Base-by-base conservation (phyloP, 2,113 vertebrate genomes). In the Tenebrosternarchus preto region DNA sequence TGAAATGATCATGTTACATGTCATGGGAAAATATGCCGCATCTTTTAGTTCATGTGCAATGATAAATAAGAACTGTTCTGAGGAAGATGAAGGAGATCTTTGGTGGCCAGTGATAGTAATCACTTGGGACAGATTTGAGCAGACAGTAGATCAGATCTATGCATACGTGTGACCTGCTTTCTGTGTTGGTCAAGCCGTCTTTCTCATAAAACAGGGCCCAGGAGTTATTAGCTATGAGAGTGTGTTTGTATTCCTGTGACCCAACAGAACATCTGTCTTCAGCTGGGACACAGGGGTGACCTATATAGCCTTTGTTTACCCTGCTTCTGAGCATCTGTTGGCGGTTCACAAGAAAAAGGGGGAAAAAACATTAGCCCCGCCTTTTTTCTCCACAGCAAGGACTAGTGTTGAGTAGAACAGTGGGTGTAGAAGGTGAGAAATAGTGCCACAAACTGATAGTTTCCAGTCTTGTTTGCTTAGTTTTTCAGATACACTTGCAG, bases 291-390 rank as follows among this genome's bases (percentile, higher is more conserved):
- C 17, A 64, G 33, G 17, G 63, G 77, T 70, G 39, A 68, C 78
- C 57, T 68, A 68, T 75, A 73, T 70, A 67, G 7, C 61, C 57
- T 80, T 81, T 61, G 71, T 73, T 84, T 84, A 83, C 50, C 22
- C 6, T 5, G 11, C 31, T 24, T 56, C 70, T 33, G 67, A 80
- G 82, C 20, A 46, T 17, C 43, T 76, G 59, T 70, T 73, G 64
- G 59, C 29, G 22, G 36, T 57, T 61, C 36, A 6, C 27, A 22
- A 36, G 57, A 68, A 50, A 31, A 36, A 12, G 12, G 43, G 43
- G 17, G 24, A 71, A 59, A 17, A 57, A 80, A 25, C 72, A 61
- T 31, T 25, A 73, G 36, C 82, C 9, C 43, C 1, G 67, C 16
- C 33, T n/a, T 59, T 43, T 12, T 15, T 50, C 2, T 15, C 43